phyloP scores from a whole-genome alignment of 2,113 vertebrate species.

The Castor canadensis region DNA sequence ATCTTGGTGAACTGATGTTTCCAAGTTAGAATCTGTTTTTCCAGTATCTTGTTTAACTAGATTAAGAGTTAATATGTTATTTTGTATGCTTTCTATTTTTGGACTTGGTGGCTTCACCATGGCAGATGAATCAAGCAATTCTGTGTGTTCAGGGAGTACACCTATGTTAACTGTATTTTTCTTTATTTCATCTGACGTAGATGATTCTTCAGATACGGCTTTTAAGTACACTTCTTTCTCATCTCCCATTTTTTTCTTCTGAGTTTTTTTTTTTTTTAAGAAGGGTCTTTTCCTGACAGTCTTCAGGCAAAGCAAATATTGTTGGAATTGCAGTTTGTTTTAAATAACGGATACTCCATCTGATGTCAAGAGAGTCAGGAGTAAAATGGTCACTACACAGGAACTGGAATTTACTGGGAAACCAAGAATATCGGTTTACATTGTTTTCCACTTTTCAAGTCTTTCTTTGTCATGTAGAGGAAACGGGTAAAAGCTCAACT shows the following conservation, averaged over 20 bases:
- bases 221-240: conserved; percentile 51
- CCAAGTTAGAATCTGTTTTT: conserved; percentile 61
- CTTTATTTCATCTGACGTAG: conserved; percentile 72
- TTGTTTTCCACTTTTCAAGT: conserved; percentile 91
- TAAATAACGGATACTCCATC: conserved; percentile 93
- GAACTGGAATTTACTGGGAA: conserved; percentile 92
- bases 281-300: conserved; percentile 80
- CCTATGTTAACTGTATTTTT: conserved; percentile 66
- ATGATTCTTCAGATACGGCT: conserved; percentile 53
- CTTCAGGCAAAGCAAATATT: conserved; percentile 86
- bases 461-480: conserved; percentile 90
- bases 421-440: conserved; percentile 90
- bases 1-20: conserved; percentile 72
- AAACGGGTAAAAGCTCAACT: conserved; percentile 93
- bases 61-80: conserved; percentile 52
- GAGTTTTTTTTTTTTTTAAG: conserved; percentile 60
- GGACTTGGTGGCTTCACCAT: conserved; percentile 50
- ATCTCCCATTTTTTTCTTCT: conserved; percentile 55
- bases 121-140: conserved; percentile 48
- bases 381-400: conserved; percentile 93
- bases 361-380: conserved; percentile 90
- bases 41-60: conserved; percentile 27
- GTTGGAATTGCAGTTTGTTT: conserved; percentile 90
- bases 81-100: conserved; percentile 40
- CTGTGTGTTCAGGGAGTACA: conserved; percentile 38